Percentiles rank a stretch among this genome's conserved stretches.
These are phyloP conservation scores for Malaclemys terrapin DNA, from an alignment of 2,113 vertebrate genomes.

Conservation along the genomic window DNA sequence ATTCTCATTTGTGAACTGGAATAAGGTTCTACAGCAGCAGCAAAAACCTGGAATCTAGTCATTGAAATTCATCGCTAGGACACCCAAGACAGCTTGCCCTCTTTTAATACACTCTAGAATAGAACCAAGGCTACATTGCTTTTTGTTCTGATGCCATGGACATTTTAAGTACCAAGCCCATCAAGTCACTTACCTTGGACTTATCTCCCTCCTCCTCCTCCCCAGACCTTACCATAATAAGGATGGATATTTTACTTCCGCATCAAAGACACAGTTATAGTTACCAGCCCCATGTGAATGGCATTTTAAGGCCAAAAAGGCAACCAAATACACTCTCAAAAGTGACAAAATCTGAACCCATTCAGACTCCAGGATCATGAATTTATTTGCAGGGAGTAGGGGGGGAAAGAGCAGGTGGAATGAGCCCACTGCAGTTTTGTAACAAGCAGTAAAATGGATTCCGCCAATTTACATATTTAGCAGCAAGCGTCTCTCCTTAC, in stretches of 20 bases:
- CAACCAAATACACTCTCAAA: neutral
- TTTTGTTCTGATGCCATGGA: neutral
- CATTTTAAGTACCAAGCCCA: neutral
- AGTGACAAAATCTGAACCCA: neutral
- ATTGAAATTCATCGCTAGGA: neutral
- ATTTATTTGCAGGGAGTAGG: neutral
- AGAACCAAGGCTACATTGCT: neutral
- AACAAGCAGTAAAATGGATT: neutral
- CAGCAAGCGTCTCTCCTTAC: neutral
- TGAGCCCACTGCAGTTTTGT: neutral
- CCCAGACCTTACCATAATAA: neutral
- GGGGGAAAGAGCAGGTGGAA: neutral
- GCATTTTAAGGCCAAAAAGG: neutral
- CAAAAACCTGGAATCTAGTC: neutral
- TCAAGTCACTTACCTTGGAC: neutral
- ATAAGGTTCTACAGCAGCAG: neutral
- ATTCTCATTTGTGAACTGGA: neutral
- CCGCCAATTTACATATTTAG: neutral
- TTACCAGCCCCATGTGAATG: neutral
- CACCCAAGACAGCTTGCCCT: neutral
- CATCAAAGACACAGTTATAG: neutral
- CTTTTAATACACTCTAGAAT: neutral
- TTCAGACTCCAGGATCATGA: neutral
- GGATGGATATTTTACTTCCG: neutral
- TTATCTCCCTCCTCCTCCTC: neutral